These are phyloP conservation scores for Emys orbicularis DNA, from an alignment of 2,797 vertebrate species.

Conservation along the genomic window DNA sequence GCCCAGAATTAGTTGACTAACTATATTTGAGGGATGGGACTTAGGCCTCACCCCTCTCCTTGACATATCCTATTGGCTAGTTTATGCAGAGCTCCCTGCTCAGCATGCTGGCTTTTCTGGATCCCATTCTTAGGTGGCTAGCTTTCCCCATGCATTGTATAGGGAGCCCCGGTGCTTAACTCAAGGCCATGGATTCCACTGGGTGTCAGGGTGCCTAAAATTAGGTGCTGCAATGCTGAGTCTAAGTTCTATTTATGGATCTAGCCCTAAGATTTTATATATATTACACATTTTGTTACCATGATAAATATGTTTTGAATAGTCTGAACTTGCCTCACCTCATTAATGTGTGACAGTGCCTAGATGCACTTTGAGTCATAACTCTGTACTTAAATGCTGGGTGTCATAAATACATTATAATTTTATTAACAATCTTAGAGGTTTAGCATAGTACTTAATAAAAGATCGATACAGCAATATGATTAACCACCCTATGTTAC, in stretches of 20 bases:
- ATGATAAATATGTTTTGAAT: slow-evolving; percentile 39
- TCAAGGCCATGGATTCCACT: neutral
- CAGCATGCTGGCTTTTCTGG: neutral
- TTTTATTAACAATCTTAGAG: slow-evolving; percentile 61
- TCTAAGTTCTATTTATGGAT: neutral
- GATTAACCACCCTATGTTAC: slow-evolving; percentile 54
- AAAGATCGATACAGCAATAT: slow-evolving; percentile 66
- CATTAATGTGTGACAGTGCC: slow-evolving; percentile 31
- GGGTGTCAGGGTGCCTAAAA: neutral
- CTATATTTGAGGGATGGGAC: neutral
- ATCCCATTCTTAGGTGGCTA: neutral
- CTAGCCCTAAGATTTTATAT: neutral
- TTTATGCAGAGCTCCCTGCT: neutral
- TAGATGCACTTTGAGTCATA: slow-evolving; percentile 54
- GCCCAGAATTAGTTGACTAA: neutral
- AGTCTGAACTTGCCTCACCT: neutral
- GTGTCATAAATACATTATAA: slow-evolving; percentile 47
- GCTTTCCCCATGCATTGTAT: neutral
- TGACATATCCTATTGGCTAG: neutral
- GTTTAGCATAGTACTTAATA: slow-evolving; percentile 67
- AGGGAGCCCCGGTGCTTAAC: neutral
- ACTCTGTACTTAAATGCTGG: slow-evolving; percentile 35
- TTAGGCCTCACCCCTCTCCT: neutral
- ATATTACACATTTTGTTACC: slow-evolving; percentile 36
- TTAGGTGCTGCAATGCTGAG: neutral